phyloP scores from a whole-genome alignment of 2,113 vertebrate genomes.

The Laticauda laticaudata region DNA sequence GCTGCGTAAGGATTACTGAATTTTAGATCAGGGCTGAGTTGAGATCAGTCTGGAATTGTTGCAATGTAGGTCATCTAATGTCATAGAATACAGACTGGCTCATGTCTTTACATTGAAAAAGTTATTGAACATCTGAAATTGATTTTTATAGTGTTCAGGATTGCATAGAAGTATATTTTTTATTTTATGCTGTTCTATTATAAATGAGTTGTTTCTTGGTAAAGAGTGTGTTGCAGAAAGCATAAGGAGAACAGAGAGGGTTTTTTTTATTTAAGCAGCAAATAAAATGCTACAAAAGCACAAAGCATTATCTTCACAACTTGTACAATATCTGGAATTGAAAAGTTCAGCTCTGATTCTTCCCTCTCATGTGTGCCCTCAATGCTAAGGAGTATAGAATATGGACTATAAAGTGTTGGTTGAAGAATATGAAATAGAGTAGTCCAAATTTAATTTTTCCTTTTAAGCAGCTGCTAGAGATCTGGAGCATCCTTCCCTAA shows the following conservation, averaged over 20 bases:
- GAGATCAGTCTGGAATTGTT: conserved; percentile 1
- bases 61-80: not conserved
- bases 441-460: not conserved
- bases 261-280: not conserved
- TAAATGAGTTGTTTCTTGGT: not conserved
- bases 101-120: not conserved
- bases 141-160: not conserved
- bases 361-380: not conserved
- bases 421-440: not conserved
- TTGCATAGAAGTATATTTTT: not conserved
- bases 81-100: not conserved
- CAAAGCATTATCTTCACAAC: not conserved
- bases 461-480: not conserved
- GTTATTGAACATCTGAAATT: not conserved
- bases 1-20: not conserved
- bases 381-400: not conserved
- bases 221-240: not conserved
- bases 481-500: not conserved
- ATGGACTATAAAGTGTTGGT: not conserved
- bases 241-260: not conserved
- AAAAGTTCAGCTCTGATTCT: not conserved
- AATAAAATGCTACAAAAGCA: not conserved
- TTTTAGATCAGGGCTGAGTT: not conserved
- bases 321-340: not conserved
- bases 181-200: not conserved